Evolutionary conservation across 2,888 invertebrate genomes (phyloP).

Genomic region (Heliconius hortense): DNA sequence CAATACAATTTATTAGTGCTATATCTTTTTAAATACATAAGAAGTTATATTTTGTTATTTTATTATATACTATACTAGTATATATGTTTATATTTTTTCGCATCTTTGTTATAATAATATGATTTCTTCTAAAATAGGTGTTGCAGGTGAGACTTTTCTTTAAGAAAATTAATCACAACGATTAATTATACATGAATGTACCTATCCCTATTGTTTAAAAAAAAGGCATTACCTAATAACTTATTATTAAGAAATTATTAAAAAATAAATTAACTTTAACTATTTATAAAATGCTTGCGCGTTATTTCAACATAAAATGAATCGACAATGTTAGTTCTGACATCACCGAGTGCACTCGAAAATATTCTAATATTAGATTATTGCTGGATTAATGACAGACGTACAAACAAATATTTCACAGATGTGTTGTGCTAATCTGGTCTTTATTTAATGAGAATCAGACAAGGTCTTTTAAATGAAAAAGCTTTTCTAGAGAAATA

Average conservation of each 20-base stretch:
- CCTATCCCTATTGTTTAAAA: too few species aligned
- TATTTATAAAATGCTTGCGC: not conserved
- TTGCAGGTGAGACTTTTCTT: too few species aligned
- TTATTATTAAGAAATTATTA: not conserved
- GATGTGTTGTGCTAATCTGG: conserved; percentile 25
- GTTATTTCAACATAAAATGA: conserved; percentile 38
- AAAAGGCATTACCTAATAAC: too few species aligned
- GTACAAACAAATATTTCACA: conserved; percentile 26
- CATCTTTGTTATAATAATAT: too few species aligned
- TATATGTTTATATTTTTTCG: too few species aligned
- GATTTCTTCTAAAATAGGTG: too few species aligned
- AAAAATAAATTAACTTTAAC: not conserved
- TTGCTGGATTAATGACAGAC: conserved; percentile 31
- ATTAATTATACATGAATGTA: too few species aligned
- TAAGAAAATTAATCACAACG: too few species aligned
- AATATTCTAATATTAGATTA: conserved; percentile 34
- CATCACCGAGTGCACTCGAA: conserved; percentile 32
- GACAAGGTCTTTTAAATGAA: not conserved
- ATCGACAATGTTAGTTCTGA: conserved; percentile 20
- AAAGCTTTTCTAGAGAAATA: not conserved
- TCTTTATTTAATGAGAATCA: conserved; percentile 23
- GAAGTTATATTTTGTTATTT: too few species aligned
- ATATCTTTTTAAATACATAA: too few species aligned
- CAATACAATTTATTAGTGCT: conserved; percentile 2
- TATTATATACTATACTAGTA: too few species aligned